phyloP scores from a whole-genome alignment of 2,888 invertebrate genomes.

The Cryptus viduatorius region DNA sequence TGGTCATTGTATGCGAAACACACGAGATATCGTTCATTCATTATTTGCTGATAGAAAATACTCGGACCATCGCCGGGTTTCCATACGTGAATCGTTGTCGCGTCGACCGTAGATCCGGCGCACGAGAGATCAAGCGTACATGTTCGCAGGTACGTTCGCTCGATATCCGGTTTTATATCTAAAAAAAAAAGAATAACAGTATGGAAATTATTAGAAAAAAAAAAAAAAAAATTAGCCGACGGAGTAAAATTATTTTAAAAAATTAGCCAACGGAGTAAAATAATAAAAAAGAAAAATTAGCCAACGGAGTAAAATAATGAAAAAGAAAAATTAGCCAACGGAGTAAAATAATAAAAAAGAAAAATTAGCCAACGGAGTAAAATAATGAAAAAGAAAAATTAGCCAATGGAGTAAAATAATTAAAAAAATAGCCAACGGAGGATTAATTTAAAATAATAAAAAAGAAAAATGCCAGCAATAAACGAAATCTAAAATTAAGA shows the following conservation, averaged over 20 bases:
- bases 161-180: slow-evolving; percentile 1
- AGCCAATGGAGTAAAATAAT: no score
- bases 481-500: background rate
- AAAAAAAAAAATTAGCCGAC: background rate
- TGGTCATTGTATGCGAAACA: slow-evolving; percentile 63
- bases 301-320: no score
- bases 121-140: background rate
- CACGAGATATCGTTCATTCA: slow-evolving; percentile 65
- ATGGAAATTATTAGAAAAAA: background rate
- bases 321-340: no score
- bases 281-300: background rate
- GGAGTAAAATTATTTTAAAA: background rate
- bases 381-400: no score
- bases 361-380: no score
- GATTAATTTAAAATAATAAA: no score
- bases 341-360: background rate
- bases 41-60: slow-evolving; percentile 61
- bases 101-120: background rate
- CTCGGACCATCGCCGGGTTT: slow-evolving; percentile 15
- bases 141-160: slow-evolving; percentile 22
- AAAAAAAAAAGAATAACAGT: slow-evolving; percentile 2
- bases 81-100: slow-evolving; percentile 34
- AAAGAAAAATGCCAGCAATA: background rate
- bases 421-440: no score
- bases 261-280: background rate